A percentile compares a stretch with the other conserved stretches of the same genome.
Conservation (phyloP, 2,113 vertebrate species). For the Oryzias celebensis region DNA sequence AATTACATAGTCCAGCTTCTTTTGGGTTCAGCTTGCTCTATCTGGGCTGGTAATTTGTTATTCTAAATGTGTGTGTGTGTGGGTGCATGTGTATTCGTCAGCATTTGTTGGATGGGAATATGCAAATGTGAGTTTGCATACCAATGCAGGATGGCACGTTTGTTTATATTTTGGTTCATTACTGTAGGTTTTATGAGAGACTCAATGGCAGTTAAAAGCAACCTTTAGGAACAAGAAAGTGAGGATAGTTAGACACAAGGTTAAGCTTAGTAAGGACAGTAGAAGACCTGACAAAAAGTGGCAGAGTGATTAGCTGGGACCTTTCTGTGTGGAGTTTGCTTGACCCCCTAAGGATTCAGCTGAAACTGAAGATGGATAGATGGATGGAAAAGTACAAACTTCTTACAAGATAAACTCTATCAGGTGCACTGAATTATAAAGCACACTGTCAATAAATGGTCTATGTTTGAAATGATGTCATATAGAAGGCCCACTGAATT, state of each 20-base stretch:
- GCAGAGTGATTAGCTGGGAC: no score
- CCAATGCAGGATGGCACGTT: constrained; percentile 5
- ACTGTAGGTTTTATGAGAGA: constrained; percentile 25
- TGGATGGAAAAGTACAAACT: no score
- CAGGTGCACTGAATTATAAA: no score
- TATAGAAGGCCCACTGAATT: no score
- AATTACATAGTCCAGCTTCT: constrained; percentile 57
- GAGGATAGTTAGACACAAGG: background rate
- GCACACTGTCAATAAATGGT: no score
- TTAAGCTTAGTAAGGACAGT: no score
- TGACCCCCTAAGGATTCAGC: no score
- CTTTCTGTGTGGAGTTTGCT: no score
- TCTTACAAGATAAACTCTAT: no score
- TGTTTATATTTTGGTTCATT: constrained; percentile 19
- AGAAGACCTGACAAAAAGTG: no score
- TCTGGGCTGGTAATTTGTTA: constrained; percentile 43
- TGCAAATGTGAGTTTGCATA: constrained; percentile 5
- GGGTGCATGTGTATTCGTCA: background rate
- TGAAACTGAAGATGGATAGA: no score
- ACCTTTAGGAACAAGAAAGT: constrained; percentile 12
- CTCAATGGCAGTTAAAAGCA: constrained; percentile 5
- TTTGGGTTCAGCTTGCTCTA: constrained; percentile 40
- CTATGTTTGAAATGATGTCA: no score
- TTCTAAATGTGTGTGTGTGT: constrained; percentile 20
- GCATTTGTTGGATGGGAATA: constrained; percentile 15